Base-by-base conservation (phyloP, 2,113 vertebrate species). In the Nerophis lumbriciformis region DNA sequence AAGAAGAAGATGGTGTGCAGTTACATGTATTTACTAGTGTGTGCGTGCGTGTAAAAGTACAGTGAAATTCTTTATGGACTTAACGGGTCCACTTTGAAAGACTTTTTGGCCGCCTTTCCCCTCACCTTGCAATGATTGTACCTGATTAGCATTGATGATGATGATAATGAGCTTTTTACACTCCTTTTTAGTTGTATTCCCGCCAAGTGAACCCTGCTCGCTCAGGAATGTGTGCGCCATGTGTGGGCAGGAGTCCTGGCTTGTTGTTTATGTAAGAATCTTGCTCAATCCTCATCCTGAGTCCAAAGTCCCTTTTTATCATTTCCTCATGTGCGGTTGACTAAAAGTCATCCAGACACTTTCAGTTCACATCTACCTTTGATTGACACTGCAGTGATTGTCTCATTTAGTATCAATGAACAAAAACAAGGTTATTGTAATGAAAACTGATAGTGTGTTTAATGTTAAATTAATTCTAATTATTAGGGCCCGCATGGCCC, bases 181-280 rank as follows among this genome's bases (percentile, higher is more conserved):
- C 65, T 69, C 54, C 28, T 54, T 36, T 36, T 14, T 47, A 10
- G n/a, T 35, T 6, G 2, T 19, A 13, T 49, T 21, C 47, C 11
- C 15, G 42, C 35, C 58, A 7, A 37, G 6, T 1, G 0, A 48
- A 45, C 57, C 59, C 15, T 53, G 47, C 62, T 72, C 19, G 0
- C 8, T 72, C 68, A 71, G 48, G 58, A 62, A 58, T 57, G 28
- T 48, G 5, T 5, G 11, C 48, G 44, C 49, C 49, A 1, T 60
- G 55, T 65, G 37, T 54, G 36, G 52, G 59, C 59, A 65, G 38
- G 21, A n/a, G 68, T 70, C 53, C n/a, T 1, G 12, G 61, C 65
- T 59, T 59, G 51, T 11, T 71, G 76, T 77, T 73, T 72, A 76
- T 73, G 15, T 65, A 64, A 6, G 7, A 61, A 38, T 78, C 49